These are phyloP conservation scores for Epirrhoe alternata DNA, from an alignment of 2,888 invertebrate genomes.

Conservation along the genomic window DNA sequence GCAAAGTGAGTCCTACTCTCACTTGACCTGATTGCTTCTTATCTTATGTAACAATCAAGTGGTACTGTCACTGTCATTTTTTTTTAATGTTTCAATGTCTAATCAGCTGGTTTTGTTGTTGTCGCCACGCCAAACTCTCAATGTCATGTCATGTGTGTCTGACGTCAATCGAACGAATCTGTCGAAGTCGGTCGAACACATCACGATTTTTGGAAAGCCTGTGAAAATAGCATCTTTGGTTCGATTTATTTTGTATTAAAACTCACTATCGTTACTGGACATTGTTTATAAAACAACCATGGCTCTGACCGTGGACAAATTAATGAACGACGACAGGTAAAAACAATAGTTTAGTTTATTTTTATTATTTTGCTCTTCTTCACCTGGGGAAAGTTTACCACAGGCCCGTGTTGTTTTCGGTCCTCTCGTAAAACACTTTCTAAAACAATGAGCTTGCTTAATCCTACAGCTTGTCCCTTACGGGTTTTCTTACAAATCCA, in stretches of 20 bases:
- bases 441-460: slow-evolving; percentile 1
- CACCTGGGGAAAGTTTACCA: not conserved
- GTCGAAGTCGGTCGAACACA: slow-evolving; percentile 46
- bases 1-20: not conserved
- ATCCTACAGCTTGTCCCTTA: not conserved
- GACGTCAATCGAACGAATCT: slow-evolving; percentile 2
- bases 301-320: slow-evolving; percentile 76
- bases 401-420: slow-evolving; percentile 24
- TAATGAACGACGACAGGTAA: slow-evolving; percentile 79
- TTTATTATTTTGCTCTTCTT: not conserved
- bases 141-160: not conserved
- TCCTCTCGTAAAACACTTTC: slow-evolving; percentile 15
- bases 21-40: not conserved
- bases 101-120: not conserved
- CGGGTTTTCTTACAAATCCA: not conserved
- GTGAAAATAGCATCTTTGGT: slow-evolving; percentile 53
- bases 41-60: not conserved
- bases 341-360: slow-evolving; percentile 36
- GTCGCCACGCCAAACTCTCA: too few relatives aligned
- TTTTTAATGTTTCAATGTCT: not conserved
- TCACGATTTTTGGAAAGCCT: slow-evolving; percentile 59
- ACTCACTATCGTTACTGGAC: slow-evolving; percentile 32
- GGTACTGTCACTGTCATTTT: not conserved
- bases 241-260: slow-evolving; percentile 42
- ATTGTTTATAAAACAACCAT: slow-evolving; percentile 48